phyloP scores from a whole-genome alignment of 2,888 invertebrate genomes.

The Pollenia angustigena region DNA sequence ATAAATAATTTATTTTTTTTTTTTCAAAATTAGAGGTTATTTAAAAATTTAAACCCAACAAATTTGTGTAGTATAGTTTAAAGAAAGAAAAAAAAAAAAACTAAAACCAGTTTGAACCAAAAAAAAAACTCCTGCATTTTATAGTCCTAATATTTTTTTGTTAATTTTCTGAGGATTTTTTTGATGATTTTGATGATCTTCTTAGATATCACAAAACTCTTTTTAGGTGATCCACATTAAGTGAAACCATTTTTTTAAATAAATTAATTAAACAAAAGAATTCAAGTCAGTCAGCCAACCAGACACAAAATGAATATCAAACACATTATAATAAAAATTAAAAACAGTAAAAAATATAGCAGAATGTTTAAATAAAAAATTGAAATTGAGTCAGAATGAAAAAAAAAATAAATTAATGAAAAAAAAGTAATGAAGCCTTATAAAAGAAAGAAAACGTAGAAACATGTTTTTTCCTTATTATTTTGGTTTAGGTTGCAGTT shows the following conservation, averaged over 20 bases:
- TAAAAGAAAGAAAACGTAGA: slow-evolving; percentile 52
- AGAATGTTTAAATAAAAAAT: slow-evolving; percentile 49
- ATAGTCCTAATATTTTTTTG: slow-evolving; percentile 1
- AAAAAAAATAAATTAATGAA: slow-evolving; percentile 51
- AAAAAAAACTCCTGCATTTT: not conserved
- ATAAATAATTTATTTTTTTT: not conserved
- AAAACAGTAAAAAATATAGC: slow-evolving; percentile 35
- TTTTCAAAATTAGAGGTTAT: not conserved
- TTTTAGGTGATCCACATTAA: slow-evolving; percentile 32
- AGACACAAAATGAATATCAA: slow-evolving; percentile 20
- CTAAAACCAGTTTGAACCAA: not conserved
- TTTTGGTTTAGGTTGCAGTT: slow-evolving; percentile 54
- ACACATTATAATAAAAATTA: slow-evolving; percentile 20
- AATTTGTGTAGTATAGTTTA: not conserved
- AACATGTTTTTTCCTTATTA: slow-evolving; percentile 47
- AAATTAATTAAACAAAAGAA: slow-evolving; percentile 62
- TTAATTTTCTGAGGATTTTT: slow-evolving; percentile 7
- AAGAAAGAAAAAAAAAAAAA: not conserved
- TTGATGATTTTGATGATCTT: slow-evolving; percentile 27
- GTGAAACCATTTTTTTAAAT: slow-evolving; percentile 32
- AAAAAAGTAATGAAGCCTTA: slow-evolving; percentile 64
- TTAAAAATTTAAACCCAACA: not conserved
- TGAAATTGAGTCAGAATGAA: slow-evolving; percentile 61
- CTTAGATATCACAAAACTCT: slow-evolving; percentile 39
- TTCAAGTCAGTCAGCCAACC: slow-evolving; percentile 30